These are phyloP conservation scores for Cnemophilus loriae DNA, from an alignment of 2,113 vertebrate genomes.

Conservation along the genomic window DNA sequence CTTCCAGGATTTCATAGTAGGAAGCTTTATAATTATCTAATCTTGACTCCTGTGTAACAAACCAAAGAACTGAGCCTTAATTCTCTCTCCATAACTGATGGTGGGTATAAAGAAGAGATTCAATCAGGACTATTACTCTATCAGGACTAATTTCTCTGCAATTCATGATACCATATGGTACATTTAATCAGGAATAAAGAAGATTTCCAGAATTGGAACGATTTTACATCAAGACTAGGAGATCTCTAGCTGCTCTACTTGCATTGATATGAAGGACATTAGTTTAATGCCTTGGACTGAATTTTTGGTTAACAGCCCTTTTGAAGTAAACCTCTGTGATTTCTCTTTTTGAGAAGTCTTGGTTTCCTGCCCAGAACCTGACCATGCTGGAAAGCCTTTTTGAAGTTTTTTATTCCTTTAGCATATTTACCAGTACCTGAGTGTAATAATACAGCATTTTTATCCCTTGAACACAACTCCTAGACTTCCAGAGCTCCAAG, in stretches of 20 bases:
- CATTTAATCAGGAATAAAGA: neutral
- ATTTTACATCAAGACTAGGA: neutral
- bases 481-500: neutral
- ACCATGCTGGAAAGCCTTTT: neutral
- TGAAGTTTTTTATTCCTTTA: neutral
- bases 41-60: neutral
- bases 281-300: neutral
- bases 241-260: neutral
- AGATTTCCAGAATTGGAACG: neutral
- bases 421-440: neutral
- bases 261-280: neutral
- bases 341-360: neutral
- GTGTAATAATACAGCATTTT: neutral
- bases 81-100: neutral
- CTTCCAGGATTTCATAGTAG: neutral
- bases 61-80: neutral
- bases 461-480: neutral
- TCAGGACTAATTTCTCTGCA: neutral
- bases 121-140: neutral
- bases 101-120: neutral
- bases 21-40: constrained; percentile 6
- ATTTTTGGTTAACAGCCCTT: neutral
- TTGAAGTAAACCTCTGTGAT: neutral
- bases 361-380: neutral
- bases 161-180: neutral